These are phyloP conservation scores for Dromius quadrimaculatus DNA, from an alignment of 2,888 invertebrate genomes.

Conservation along the genomic window DNA sequence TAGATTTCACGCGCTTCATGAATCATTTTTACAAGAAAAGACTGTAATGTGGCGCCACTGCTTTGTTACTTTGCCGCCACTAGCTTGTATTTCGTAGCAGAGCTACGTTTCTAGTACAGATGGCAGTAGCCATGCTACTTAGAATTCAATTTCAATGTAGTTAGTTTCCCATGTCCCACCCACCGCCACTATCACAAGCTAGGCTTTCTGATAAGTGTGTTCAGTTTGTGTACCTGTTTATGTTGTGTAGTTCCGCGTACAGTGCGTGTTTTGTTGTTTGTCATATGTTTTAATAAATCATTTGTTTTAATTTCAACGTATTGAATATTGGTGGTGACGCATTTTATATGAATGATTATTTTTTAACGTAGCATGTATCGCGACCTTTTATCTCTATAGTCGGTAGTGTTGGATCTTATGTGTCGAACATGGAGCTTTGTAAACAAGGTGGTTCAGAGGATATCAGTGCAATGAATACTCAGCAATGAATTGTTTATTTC, in stretches of 20 bases:
- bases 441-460: constrained; percentile 53
- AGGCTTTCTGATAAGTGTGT: constrained; percentile 41
- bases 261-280: constrained; percentile 44
- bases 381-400: constrained; percentile 46
- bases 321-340: constrained; percentile 21
- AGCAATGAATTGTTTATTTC: constrained; percentile 52
- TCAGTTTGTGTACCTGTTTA: constrained; percentile 48
- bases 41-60: too few relatives aligned
- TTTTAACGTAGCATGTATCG: constrained; percentile 36
- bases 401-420: constrained; percentile 47
- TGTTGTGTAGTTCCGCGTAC: constrained; percentile 48
- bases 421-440: constrained; percentile 54
- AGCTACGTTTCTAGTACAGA: constrained; percentile 4
- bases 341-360: constrained; percentile 34
- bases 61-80: too few relatives aligned
- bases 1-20: constrained; percentile 7
- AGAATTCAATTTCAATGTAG: constrained; percentile 21
- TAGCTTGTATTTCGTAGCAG: background rate
- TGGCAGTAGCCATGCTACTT: constrained; percentile 4
- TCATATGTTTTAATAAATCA: constrained; percentile 40
- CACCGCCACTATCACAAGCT: constrained; percentile 16
- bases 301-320: constrained; percentile 16
- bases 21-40: background rate
- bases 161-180: constrained; percentile 9
- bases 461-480: constrained; percentile 53